Conservation (phyloP, 2,113 vertebrate species). For the Ranitomeya variabilis region DNA sequence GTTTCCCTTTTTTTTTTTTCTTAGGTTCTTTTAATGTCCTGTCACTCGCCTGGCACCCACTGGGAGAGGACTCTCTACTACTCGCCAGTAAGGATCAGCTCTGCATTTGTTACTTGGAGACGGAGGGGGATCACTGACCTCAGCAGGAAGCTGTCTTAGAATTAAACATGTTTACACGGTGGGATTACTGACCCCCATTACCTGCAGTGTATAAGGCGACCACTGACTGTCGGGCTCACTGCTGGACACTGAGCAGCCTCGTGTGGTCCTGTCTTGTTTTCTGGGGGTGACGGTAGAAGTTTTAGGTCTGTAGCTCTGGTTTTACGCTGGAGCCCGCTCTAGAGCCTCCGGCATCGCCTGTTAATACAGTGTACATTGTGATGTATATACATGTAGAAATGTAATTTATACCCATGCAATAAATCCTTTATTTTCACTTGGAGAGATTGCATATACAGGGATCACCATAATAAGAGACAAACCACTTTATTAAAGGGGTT, state of each 20-base stretch:
- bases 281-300: neutral
- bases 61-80: conserved; percentile 80
- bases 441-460: neutral
- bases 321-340: neutral
- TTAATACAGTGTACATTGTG: conserved; percentile 34
- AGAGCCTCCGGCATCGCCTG: neutral
- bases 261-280: neutral
- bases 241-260: neutral
- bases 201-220: neutral
- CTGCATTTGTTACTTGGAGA: conserved; percentile 90
- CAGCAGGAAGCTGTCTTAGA: neutral
- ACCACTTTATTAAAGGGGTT: too few species aligned
- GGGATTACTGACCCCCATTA: neutral
- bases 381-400: conserved; percentile 44
- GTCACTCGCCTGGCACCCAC: conserved; percentile 82
- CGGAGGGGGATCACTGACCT: conserved; percentile 62
- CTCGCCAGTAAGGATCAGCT: conserved; percentile 89
- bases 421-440: neutral
- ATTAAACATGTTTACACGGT: neutral
- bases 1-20: neutral
- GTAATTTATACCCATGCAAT: conserved; percentile 32
- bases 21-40: conserved; percentile 85
- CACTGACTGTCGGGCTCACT: neutral
- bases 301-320: neutral
- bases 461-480: neutral